Percentiles rank a stretch among this genome's conserved stretches.
Conservation (phyloP, 1,140 invertebrate genomes). For the Panulirus ornatus region DNA sequence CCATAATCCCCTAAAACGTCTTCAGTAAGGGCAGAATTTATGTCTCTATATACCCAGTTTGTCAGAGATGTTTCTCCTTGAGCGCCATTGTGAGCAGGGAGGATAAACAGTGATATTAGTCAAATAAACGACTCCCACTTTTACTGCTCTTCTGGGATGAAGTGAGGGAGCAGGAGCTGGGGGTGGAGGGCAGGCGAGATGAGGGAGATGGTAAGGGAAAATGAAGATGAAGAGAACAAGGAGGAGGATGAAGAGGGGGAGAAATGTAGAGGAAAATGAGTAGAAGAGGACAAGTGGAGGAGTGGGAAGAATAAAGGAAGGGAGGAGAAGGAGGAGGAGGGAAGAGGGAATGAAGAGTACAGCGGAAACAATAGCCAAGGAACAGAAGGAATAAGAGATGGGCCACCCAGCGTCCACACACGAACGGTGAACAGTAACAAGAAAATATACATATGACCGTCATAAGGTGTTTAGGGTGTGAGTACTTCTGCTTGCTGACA, state of each 20-base stretch:
- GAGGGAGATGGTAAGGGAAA: not conserved
- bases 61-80: too few relatives aligned
- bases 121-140: not conserved
- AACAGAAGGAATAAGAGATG: too few relatives aligned
- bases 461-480: too few relatives aligned
- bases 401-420: too few relatives aligned
- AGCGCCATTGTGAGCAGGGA: not conserved
- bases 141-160: not conserved
- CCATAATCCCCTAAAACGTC: too few relatives aligned
- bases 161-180: not conserved
- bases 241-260: not conserved
- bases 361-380: too few relatives aligned
- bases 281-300: not conserved
- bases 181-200: not conserved
- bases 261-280: not conserved
- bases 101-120: slow-evolving; percentile 21
- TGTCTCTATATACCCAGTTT: too few relatives aligned
- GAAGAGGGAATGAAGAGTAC: not conserved
- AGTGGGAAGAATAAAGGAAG: not conserved
- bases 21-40: too few relatives aligned
- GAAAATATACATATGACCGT: too few relatives aligned
- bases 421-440: too few relatives aligned
- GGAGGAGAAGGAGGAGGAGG: not conserved
- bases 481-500: too few relatives aligned
- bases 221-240: not conserved